These are phyloP conservation scores for Philonicus albiceps DNA, from an alignment of 2,888 invertebrate species.

Conservation along the genomic window DNA sequence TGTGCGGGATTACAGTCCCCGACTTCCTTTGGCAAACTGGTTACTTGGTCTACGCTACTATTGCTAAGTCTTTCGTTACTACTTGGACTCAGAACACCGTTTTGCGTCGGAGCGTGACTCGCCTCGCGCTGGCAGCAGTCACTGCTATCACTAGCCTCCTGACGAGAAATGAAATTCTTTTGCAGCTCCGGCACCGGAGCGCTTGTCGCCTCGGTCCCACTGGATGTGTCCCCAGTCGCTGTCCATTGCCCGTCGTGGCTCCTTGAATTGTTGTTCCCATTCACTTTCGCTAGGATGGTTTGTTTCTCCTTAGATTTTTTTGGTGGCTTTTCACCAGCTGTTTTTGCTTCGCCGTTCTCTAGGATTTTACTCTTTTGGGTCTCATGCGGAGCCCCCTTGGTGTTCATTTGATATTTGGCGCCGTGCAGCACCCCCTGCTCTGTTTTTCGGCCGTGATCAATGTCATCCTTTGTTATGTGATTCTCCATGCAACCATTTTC, in stretches of 20 bases:
- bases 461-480: constrained; percentile 3
- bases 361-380: not conserved
- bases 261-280: constrained; percentile 3
- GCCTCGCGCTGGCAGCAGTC: not conserved
- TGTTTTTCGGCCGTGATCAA: not conserved
- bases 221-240: not conserved
- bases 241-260: not conserved
- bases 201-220: not conserved
- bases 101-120: not conserved
- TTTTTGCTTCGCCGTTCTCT: constrained; percentile 2
- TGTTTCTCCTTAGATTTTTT: constrained; percentile 9
- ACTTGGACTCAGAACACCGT: not conserved
- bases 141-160: constrained; percentile 4
- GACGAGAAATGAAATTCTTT: not conserved
- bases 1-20: not conserved
- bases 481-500: constrained; percentile 45
- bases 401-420: not conserved
- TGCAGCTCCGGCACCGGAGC: not conserved
- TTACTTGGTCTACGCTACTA: constrained; percentile 14
- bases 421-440: not conserved
- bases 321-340: not conserved
- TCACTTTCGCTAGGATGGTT: not conserved
- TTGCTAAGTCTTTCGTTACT: constrained; percentile 28
- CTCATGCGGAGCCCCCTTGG: not conserved
- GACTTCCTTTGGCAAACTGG: constrained; percentile 27